Percentiles rank a stretch among this genome's conserved stretches.
Evolutionary conservation across 2,888 invertebrate species (phyloP).

Genomic region (Campopleginae sp.): DNA sequence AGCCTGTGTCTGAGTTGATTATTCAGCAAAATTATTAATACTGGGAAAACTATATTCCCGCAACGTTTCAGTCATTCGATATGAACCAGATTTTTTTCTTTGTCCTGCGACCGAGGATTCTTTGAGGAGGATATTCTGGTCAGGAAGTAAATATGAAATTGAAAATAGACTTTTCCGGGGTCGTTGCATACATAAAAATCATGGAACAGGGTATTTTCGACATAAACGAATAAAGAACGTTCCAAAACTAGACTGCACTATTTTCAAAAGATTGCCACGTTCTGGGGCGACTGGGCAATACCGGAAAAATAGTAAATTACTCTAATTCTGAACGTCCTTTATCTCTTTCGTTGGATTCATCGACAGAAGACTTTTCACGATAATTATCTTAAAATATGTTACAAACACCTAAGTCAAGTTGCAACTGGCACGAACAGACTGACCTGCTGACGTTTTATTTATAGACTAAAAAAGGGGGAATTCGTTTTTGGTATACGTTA

Average conservation of each 20-base stretch:
- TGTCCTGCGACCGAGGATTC: neutral
- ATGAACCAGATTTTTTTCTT: neutral
- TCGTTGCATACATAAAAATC: neutral
- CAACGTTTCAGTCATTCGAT: neutral
- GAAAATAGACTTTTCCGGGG: neutral
- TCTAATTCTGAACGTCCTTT: neutral
- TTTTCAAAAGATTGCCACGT: neutral
- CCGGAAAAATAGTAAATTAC: neutral
- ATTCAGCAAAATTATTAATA: neutral
- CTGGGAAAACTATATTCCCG: neutral
- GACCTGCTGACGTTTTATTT: constrained; percentile 23
- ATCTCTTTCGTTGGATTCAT: neutral
- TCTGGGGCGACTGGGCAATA: neutral
- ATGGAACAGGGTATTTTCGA: neutral
- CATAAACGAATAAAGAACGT: neutral
- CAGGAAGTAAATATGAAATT: neutral
- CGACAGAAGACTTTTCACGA: constrained; percentile 24
- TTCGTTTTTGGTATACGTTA: constrained; percentile 10
- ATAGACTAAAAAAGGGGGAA: constrained; percentile 34
- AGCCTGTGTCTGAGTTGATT: neutral
- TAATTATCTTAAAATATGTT: constrained; percentile 54
- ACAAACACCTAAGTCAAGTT: constrained; percentile 52
- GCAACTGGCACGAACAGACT: constrained; percentile 39
- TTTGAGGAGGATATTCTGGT: constrained; percentile 11
- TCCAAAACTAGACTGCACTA: neutral